A percentile compares a stretch with the other conserved stretches of the same genome.
Evolutionary conservation across 2,113 vertebrate species (phyloP).

Genomic region (Daubentonia madagascariensis): DNA sequence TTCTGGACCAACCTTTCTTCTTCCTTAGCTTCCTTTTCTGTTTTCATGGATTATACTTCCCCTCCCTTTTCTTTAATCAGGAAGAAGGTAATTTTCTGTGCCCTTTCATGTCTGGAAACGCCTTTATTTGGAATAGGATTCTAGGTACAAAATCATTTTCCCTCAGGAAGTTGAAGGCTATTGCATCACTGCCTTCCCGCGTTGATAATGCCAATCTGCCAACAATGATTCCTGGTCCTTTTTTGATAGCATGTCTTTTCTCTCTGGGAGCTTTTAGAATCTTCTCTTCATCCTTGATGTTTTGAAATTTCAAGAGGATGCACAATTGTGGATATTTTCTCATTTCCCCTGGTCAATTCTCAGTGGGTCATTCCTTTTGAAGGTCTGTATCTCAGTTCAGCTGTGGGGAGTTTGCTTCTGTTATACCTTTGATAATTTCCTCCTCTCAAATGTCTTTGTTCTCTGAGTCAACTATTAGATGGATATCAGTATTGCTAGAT

Average conservation of each 20-base stretch:
- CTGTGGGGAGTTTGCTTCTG: background rate
- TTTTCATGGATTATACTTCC: background rate
- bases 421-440: background rate
- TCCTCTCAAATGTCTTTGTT: background rate
- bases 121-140: background rate
- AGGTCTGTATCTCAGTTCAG: background rate
- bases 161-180: background rate
- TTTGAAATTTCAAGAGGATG: background rate
- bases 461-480: background rate
- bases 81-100: background rate
- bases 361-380: background rate
- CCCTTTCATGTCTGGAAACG: background rate
- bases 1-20: background rate
- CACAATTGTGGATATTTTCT: background rate
- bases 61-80: background rate
- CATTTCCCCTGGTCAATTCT: background rate
- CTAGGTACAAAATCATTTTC: background rate
- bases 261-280: background rate
- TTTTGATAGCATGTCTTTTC: background rate
- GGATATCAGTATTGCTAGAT: accelerated
- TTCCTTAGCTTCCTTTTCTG: background rate
- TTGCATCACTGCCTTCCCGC: background rate
- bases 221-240: background rate
- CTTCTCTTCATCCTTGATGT: background rate
- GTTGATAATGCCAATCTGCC: background rate